Evolutionary conservation across 2,888 invertebrate species (phyloP).

Genomic region (Amblyjoppa fuscipennis): DNA sequence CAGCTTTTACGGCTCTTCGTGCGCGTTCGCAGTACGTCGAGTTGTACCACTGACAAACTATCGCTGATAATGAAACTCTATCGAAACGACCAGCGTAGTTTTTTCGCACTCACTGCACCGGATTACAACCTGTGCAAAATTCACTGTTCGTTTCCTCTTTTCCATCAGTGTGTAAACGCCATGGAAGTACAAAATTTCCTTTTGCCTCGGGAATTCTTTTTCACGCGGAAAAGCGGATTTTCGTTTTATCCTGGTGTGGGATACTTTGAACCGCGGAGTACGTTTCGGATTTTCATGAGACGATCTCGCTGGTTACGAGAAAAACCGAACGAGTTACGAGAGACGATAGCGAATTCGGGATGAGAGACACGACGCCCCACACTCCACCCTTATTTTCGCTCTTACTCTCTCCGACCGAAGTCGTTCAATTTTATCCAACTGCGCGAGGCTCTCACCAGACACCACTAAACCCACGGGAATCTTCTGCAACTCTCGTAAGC

Average conservation of each 20-base stretch:
- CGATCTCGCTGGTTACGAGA: slow-evolving; percentile 20
- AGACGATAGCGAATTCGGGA: slow-evolving; percentile 47
- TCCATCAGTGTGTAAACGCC: not conserved
- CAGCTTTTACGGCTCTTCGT: not conserved
- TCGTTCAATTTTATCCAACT: slow-evolving; percentile 55
- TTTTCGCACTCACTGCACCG: not conserved
- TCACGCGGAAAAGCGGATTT: slow-evolving; percentile 47
- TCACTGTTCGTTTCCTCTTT: not conserved
- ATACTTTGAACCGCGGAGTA: slow-evolving; percentile 49
- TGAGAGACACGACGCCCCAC: slow-evolving; percentile 50
- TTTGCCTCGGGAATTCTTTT: slow-evolving; percentile 23
- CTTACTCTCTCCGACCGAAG: slow-evolving; percentile 22
- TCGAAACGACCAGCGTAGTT: not conserved
- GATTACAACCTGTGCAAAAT: not conserved
- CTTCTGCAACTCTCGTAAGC: slow-evolving; percentile 52
- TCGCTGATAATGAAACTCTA: not conserved
- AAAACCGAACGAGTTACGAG: slow-evolving; percentile 50
- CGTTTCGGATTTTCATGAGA: slow-evolving; percentile 64
- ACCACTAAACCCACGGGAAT: slow-evolving; percentile 43
- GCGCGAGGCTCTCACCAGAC: slow-evolving; percentile 3
- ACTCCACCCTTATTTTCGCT: slow-evolving; percentile 3
- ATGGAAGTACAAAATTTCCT: slow-evolving; percentile 10
- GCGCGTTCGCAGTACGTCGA: not conserved
- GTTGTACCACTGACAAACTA: not conserved
- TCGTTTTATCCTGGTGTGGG: slow-evolving; percentile 9